Evolutionary conservation across 2,113 vertebrate genomes (phyloP).

Genomic region (Artemisiospiza belli): DNA sequence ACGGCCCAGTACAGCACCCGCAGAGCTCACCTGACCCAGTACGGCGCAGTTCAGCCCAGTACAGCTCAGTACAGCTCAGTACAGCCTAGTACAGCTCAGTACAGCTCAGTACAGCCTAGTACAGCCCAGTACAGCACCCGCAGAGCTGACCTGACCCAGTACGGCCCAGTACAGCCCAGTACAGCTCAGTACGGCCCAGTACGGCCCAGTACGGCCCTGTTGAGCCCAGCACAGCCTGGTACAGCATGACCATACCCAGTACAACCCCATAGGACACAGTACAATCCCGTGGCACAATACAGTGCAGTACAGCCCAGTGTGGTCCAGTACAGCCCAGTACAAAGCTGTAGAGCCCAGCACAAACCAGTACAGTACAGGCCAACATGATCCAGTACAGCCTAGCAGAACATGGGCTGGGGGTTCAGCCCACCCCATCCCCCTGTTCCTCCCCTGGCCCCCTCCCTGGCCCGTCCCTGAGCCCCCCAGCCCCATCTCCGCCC

Average conservation of each 20-base stretch:
- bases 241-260: not conserved
- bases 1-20: not conserved
- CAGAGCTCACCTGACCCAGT: no score
- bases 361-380: not conserved
- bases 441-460: not conserved
- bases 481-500: not conserved
- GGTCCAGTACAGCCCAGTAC: not conserved
- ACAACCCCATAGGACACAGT: not conserved
- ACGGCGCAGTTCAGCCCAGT: no score
- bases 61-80: no score
- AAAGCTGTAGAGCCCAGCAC: no score
- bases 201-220: not conserved
- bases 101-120: not conserved
- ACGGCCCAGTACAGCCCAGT: not conserved
- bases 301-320: accelerated
- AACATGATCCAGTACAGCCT: not conserved
- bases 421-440: not conserved
- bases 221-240: not conserved
- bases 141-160: not conserved
- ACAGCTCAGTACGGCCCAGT: not conserved
- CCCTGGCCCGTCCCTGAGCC: not conserved
- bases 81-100: not conserved
- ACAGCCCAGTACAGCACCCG: no score
- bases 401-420: not conserved
- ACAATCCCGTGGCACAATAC: not conserved